phyloP scores from a whole-genome alignment of 1,140 invertebrate species.

The Ostrea denselamellosa region DNA sequence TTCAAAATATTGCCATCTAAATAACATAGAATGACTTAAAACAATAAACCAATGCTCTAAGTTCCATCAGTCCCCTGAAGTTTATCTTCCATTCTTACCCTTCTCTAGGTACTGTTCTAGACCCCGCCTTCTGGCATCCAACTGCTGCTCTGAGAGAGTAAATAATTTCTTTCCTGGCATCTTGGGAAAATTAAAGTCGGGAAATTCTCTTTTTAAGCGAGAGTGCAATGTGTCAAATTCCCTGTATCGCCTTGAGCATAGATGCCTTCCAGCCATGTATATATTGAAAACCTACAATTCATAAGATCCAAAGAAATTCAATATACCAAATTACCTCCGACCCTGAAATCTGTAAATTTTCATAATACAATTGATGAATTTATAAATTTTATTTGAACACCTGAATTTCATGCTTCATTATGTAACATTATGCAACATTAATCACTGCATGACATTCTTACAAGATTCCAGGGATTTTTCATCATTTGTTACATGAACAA shows the following conservation, averaged over 20 bases:
- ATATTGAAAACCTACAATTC: slow-evolving; percentile 92
- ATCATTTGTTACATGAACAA: too few species aligned
- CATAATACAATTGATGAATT: too few species aligned
- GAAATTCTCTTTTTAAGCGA: slow-evolving; percentile 96
- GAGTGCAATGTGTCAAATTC: slow-evolving; percentile 96
- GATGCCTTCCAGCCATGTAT: slow-evolving; percentile 98
- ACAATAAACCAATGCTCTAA: too few species aligned
- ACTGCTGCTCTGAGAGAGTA: slow-evolving; percentile 95
- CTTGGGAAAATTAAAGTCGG: slow-evolving; percentile 98
- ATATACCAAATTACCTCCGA: too few species aligned
- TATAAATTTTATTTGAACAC: too few species aligned
- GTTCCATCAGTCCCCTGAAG: background rate
- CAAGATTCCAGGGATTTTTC: too few species aligned
- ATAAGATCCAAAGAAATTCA: background rate
- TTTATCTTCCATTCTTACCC: slow-evolving; percentile 69
- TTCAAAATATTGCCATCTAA: too few species aligned
- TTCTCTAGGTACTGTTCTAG: slow-evolving; percentile 99
- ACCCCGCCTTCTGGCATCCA: slow-evolving; percentile 94
- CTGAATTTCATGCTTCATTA: too few species aligned
- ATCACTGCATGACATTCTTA: too few species aligned
- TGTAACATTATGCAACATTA: too few species aligned
- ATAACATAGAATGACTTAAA: too few species aligned
- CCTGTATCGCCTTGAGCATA: slow-evolving; percentile 96
- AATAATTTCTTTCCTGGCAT: slow-evolving; percentile 99
- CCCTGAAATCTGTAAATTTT: too few species aligned